Evolutionary conservation across 2,113 vertebrate species (phyloP).

Genomic region (Heterotis niloticus): DNA sequence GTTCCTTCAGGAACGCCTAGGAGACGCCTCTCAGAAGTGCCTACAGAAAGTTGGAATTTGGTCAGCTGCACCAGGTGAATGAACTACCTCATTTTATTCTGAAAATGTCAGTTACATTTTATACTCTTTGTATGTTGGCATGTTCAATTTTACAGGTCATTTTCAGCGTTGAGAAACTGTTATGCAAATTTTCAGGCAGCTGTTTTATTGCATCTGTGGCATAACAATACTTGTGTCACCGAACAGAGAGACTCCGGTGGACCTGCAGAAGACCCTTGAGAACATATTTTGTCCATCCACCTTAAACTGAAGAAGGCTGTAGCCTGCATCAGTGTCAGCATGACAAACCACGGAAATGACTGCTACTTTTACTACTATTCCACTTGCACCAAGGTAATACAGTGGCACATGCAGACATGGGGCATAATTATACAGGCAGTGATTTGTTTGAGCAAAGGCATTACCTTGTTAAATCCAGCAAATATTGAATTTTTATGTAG

Average conservation of each 20-base stretch:
- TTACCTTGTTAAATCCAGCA: background rate
- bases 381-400: constrained; percentile 79
- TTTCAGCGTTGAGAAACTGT: background rate
- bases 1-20: constrained; percentile 89
- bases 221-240: constrained; percentile 32
- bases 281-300: constrained; percentile 26
- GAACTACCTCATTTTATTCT: background rate
- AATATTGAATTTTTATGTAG: background rate
- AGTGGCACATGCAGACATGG: background rate
- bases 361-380: constrained; percentile 98
- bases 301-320: constrained; percentile 11
- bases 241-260: constrained; percentile 41
- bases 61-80: constrained; percentile 71
- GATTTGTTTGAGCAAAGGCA: background rate
- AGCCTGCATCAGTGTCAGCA: constrained; percentile 49
- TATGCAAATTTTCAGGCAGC: background rate
- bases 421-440: background rate
- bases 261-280: constrained; percentile 41
- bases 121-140: background rate
- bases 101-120: background rate
- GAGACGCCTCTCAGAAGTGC: constrained; percentile 75
- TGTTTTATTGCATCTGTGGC: background rate
- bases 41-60: constrained; percentile 58
- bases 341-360: constrained; percentile 87
- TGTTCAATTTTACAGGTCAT: background rate